Base-by-base conservation (phyloP, 2,113 vertebrate genomes). In the Nansenia antarctica region DNA sequence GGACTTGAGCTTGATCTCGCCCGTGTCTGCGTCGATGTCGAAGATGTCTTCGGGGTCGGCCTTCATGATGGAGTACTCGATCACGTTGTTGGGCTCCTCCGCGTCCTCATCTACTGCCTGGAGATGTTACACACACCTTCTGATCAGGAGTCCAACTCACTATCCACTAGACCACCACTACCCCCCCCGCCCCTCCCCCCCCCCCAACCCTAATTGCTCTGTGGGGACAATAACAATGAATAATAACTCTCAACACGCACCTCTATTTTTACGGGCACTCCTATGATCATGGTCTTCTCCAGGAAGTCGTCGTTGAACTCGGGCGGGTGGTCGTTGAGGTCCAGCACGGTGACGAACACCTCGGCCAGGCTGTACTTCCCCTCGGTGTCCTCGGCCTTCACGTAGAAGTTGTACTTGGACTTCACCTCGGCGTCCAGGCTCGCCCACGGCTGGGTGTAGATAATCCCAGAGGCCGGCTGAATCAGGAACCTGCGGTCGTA, bases 401-500 rank as follows among this genome's bases (percentile, higher is more conserved):
- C 93, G 1, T 95, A 96, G 71, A 99, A 99, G 86, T 96, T 97
- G 76, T 96, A 98, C 59, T 96, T 96, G 0, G 95, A 93, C 34
- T 89, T 93, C 55, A 92, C 88, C 82, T 99, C 98, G 0, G 97
- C 96, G 3, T 99, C 98, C 76, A 99, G 87, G n/a, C 76, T 88
- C 49, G 96, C 96, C 98, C 98, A 98, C 6, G 97, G 94, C 84
- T 98, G 97, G 1, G 97, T 98, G 73, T 92, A 94, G 85, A 99
- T 95, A 32, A 96, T 89, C 12, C 98, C 98, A 0, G 94, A 93
- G 1, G 92, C 91, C 0, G 93, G 91, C 69, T 96, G 92, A 79
- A 99, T 98, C 65, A 96, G 80, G 77, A 99, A 99, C 77, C 98
- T 99, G 86, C n/a, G n/a, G n/a, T n/a, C n/a, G n/a, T n/a, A n/a